Conservation (phyloP, 2,888 invertebrate species). For the Spialia ferax region DNA sequence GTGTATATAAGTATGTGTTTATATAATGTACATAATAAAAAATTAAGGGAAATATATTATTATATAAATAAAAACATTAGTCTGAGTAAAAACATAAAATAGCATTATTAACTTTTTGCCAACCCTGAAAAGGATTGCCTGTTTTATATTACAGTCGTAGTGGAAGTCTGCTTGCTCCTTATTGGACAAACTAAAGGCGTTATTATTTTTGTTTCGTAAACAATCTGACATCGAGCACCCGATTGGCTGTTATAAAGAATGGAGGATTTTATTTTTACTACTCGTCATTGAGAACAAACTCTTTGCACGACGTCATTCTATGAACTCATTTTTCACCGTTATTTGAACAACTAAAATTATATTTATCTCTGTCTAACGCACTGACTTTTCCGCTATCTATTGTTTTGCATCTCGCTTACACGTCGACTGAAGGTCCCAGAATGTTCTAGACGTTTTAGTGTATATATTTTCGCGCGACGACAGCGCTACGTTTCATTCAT, state of each 20-base stretch:
- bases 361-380: conserved; percentile 73
- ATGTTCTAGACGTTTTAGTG: conserved; percentile 89
- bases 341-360: conserved; percentile 57
- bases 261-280: not conserved
- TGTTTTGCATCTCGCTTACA: conserved; percentile 63
- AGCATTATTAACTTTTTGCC: not conserved
- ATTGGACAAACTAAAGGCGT: not conserved
- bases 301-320: conserved; percentile 5
- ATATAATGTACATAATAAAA: too few species aligned
- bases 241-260: not conserved
- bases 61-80: not conserved
- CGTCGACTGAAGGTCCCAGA: conserved; percentile 85
- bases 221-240: not conserved
- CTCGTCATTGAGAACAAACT: not conserved
- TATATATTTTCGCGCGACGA: conserved; percentile 88
- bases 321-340: not conserved
- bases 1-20: too few species aligned
- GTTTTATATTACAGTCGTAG: not conserved
- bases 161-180: not conserved
- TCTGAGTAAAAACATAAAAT: not conserved
- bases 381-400: not conserved
- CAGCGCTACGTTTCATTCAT: conserved; percentile 84
- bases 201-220: not conserved
- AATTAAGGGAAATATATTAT: not conserved
- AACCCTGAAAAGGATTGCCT: not conserved